phyloP scores from a whole-genome alignment of 2,888 invertebrate species.

The Phorcus lineatus region DNA sequence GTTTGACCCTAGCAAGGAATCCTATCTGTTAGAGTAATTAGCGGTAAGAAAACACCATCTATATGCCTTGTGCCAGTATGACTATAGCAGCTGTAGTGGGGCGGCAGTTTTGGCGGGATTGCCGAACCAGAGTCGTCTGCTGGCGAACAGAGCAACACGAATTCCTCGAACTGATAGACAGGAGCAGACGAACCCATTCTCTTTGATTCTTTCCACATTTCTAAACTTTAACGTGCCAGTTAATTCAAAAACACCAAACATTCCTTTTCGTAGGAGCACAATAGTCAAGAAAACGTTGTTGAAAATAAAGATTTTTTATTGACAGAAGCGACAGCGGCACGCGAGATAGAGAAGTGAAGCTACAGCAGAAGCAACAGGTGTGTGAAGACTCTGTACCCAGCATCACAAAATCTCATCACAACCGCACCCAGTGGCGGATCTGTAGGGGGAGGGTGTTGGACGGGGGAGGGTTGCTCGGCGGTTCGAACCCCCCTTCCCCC shows the following conservation, averaged over 20 bases:
- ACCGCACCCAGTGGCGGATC: too few relatives aligned
- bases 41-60: conserved; percentile 10
- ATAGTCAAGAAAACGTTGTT: neutral
- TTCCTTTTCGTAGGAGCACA: neutral
- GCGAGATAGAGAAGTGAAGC: neutral
- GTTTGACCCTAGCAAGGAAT: conserved; percentile 8
- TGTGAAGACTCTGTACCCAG: neutral
- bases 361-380: neutral
- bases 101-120: neutral
- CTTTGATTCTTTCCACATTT: conserved; percentile 8
- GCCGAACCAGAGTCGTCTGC: neutral
- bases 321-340: neutral
- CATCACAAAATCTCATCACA: too few relatives aligned
- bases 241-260: neutral
- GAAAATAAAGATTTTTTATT: neutral
- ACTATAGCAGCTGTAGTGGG: neutral
- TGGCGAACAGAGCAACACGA: neutral
- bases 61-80: neutral
- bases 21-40: neutral
- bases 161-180: neutral
- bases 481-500: too few relatives aligned
- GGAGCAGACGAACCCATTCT: neutral
- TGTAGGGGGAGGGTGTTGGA: too few relatives aligned
- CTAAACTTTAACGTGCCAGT: neutral
- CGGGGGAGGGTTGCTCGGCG: too few relatives aligned